A percentile compares a stretch with the other conserved stretches of the same genome.
Conservation (phyloP, 2,797 vertebrate species). For the Tachyglossus aculeatus region DNA sequence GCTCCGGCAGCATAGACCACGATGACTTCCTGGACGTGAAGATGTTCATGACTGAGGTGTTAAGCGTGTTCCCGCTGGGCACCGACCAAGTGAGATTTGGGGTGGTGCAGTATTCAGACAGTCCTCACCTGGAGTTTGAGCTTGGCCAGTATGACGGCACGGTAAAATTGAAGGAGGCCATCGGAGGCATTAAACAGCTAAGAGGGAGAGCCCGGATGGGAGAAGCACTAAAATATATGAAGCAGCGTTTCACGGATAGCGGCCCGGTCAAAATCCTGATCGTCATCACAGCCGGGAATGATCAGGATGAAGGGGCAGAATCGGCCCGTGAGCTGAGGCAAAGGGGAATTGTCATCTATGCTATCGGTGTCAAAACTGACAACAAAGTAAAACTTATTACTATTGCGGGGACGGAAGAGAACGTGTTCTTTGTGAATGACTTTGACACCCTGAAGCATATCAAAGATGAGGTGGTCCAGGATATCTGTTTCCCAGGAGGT, state of each 20-base stretch:
- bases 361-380: slow-evolving; percentile 80
- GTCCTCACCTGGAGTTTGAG: slow-evolving; percentile 68
- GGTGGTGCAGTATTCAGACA: slow-evolving; percentile 74
- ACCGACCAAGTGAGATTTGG: slow-evolving; percentile 77
- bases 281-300: slow-evolving; percentile 83
- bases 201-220: slow-evolving; percentile 78
- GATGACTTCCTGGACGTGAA: slow-evolving; percentile 82
- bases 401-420: slow-evolving; percentile 72
- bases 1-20: slow-evolving; percentile 78
- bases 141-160: slow-evolving; percentile 58
- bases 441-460: slow-evolving; percentile 82
- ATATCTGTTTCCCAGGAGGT: slow-evolving; percentile 84
- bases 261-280: slow-evolving; percentile 72
- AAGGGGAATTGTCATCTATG: slow-evolving; percentile 73
- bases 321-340: slow-evolving; percentile 71
- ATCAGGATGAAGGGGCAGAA: slow-evolving; percentile 72
- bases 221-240: slow-evolving; percentile 75
- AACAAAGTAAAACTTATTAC: slow-evolving; percentile 64
- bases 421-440: slow-evolving; percentile 77
- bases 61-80: slow-evolving; percentile 76
- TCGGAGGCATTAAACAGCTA: slow-evolving; percentile 67
- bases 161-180: slow-evolving; percentile 66
- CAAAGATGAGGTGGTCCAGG: slow-evolving; percentile 77
- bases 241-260: slow-evolving; percentile 65
- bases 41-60: slow-evolving; percentile 78